Base-by-base conservation (phyloP, 2,797 vertebrate species). In the Vireo griseus region DNA sequence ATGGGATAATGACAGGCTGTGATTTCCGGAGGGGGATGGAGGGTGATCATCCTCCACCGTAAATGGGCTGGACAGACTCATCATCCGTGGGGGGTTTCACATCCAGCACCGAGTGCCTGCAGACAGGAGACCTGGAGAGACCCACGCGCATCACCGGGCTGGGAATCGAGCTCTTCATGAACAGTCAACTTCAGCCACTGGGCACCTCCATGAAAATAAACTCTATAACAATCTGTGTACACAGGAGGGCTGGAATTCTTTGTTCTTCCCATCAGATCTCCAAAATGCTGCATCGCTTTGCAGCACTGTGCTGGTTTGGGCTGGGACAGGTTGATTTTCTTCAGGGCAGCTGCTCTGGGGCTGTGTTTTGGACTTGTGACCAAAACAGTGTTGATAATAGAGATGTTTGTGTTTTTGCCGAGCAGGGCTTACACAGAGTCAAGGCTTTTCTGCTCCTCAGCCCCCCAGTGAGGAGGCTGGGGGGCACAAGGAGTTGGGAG, bases 1-100 rank as follows among this genome's bases (percentile, higher is more conserved):
- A 51, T 0, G 61, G 57, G 81, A 67, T 93, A 93, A 93, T 94
- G 77, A 87, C 57, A 54, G 86, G 93, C 75, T 94, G 61, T 16
- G 74, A 57, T 85, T 91, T 93, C 81, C 35, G 5, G 73, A 88
- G 55, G 69, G 76, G 39, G 66, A 81, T 54, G 5, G 69, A 83
- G 33, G 52, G 40, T 16, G 69, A 75, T 66, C 79, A 19, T 65
- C 51, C 59, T 47, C 42, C 13, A 1, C 71, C 15, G 35, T 11
- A 24, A 69, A 54, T n/a, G 75, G 39, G 39, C 42, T 74, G 39
- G 39, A 58, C 3, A 40, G 6, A 3, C 26, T 86, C 28, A 20
- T 51, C 21, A 5, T 11, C 68, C 21, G 0, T 8, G 7, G 21
- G n/a, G 62, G 57, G 11, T 11, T 94, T 74, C 50, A 3, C 22